Conservation (phyloP, 1,140 invertebrate species). For the Drosophila suzukii region DNA sequence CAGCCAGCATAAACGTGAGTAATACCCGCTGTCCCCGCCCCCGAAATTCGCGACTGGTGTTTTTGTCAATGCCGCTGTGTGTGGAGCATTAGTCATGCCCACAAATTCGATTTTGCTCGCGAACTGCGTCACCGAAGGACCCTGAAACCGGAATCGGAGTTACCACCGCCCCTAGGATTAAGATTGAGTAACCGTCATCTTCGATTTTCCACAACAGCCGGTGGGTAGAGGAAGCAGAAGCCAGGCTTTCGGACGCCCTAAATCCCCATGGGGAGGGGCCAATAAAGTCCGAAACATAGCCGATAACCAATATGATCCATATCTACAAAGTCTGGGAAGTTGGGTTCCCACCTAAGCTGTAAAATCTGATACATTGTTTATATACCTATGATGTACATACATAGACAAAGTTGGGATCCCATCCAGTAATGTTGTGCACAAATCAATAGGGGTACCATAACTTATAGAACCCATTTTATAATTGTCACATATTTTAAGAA, state of each 20-base stretch:
- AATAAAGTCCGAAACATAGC: background rate
- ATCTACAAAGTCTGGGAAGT: background rate
- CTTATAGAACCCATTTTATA: background rate
- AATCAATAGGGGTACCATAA: background rate
- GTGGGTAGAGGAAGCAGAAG: background rate
- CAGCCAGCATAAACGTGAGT: constrained; percentile 55
- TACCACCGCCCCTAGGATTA: background rate
- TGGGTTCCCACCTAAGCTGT: background rate
- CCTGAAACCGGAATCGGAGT: constrained; percentile 1
- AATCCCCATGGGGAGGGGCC: constrained; percentile 3
- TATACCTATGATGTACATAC: background rate
- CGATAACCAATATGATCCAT: background rate
- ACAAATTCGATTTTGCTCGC: constrained; percentile 40
- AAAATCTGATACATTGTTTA: background rate
- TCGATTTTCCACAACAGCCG: background rate
- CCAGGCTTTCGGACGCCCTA: background rate
- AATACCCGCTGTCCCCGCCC: constrained; percentile 21
- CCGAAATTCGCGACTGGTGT: constrained; percentile 45
- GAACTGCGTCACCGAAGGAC: constrained; percentile 44
- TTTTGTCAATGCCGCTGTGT: constrained; percentile 51
- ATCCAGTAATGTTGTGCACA: background rate
- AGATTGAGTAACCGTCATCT: constrained; percentile 10
- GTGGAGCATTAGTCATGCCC: constrained; percentile 62
- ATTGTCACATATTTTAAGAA: background rate
- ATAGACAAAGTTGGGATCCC: background rate